Evolutionary conservation across 2,888 invertebrate genomes (phyloP), one percentile per base, ranked within the genome.

Genomic region (Lapara coniferarum): DNA sequence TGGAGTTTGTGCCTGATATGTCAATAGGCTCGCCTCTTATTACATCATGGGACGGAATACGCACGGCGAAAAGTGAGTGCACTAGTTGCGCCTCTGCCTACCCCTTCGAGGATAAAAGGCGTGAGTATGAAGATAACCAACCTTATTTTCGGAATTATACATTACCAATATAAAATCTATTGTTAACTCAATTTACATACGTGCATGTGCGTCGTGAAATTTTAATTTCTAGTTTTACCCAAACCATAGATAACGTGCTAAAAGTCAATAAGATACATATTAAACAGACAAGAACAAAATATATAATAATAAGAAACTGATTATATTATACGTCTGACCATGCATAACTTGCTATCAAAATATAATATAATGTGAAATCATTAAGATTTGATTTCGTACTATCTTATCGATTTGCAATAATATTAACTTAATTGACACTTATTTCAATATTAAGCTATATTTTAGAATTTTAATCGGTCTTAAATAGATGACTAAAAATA

Each of bases 261-360:
- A 56, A 67, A 55, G 67, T 56, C 51, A 67, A 46, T 56, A 46
- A 37, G 67, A 67, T 67, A 56, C 53, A 66, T 53, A 66, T n/a
- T 66, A 66, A 66, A 53, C 52, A 37, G 66, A 30, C n/a, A 12
- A 53, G 10, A 66, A 5, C 25, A 5, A 53, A n/a, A n/a, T n/a
- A 37, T 52, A 44, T 63, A 25, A 25, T 25, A 25, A 63, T 63
- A 19, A 13, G 10, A 25, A 49, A 19, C 19, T 5, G 49, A 19
- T 53, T 53, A 16, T 55, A 55, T 10, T 55, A 55, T 10, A 19
- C n/a, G 19, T 1, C 5, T 1, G 3, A 63, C 16, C 19, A 16
- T 19, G 13, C 49, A 19, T 63, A 63, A 49, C 63, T 63, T 13
- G 19, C 6, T 12, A 63, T 63, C 63, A 46, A 63, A 25, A 25